Evolutionary conservation across 2,888 invertebrate genomes (phyloP).

Genomic region (Aporophyla lueneburgensis): DNA sequence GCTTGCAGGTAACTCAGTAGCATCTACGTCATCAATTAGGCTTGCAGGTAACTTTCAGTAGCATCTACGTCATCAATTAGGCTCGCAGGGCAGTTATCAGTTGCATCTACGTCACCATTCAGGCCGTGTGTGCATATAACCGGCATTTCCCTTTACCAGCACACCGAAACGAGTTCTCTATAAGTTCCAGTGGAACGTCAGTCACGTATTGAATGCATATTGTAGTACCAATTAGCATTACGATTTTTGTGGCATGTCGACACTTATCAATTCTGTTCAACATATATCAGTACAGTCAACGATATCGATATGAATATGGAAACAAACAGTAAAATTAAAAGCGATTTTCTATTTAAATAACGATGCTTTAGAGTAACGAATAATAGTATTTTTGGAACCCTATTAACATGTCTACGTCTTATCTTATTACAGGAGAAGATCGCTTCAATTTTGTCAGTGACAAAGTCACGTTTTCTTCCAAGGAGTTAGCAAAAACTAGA

Average conservation of each 20-base stretch:
- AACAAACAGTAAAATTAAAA: neutral
- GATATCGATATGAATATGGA: neutral
- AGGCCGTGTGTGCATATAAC: neutral
- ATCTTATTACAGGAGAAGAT: neutral
- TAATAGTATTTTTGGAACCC: neutral
- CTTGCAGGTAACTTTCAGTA: neutral
- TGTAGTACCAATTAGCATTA: conserved; percentile 23
- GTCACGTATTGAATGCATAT: conserved; percentile 46
- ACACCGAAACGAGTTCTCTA: conserved; percentile 22
- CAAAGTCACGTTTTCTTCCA: no score
- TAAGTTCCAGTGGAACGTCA: conserved; percentile 28
- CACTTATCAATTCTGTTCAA: conserved; percentile 26
- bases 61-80: conserved; percentile 22
- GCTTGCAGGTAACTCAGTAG: no score
- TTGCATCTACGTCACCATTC: conserved; percentile 9
- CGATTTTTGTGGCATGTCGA: conserved; percentile 7
- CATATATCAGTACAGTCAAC: conserved; percentile 16
- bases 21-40: conserved; percentile 22
- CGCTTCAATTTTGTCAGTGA: neutral
- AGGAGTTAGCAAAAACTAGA: no score
- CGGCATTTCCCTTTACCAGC: conserved; percentile 32
- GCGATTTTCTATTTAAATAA: no score
- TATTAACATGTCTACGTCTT: neutral
- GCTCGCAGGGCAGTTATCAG: neutral
- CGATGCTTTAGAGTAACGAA: neutral